phyloP scores from a whole-genome alignment of 1,140 invertebrate genomes.

The Oryctes rhinoceros region DNA sequence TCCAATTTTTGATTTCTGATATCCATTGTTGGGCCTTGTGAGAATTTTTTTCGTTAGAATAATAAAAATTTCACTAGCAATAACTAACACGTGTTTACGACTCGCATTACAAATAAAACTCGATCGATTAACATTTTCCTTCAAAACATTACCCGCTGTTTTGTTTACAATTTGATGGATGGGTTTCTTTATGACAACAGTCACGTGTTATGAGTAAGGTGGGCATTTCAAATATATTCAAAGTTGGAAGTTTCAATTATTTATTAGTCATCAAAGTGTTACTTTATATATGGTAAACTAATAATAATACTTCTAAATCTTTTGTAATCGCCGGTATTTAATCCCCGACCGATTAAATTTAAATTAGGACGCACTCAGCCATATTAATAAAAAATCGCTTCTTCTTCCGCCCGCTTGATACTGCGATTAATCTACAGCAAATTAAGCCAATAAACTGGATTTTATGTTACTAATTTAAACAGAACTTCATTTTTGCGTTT shows the following conservation, averaged over 20 bases:
- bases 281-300: no score
- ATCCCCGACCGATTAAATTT: neutral
- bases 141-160: conserved; percentile 30
- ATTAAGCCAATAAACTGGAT: neutral
- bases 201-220: neutral
- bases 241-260: no score
- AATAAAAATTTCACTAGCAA: neutral
- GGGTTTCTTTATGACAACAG: conserved; percentile 26
- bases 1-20: conserved; percentile 77
- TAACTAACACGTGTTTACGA: conserved; percentile 30
- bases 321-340: no score
- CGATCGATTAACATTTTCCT: conserved; percentile 41
- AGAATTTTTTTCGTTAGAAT: neutral
- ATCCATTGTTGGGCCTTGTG: conserved; percentile 62
- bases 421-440: no score
- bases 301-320: no score
- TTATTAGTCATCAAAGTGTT: no score
- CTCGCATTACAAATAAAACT: conserved; percentile 29
- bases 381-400: neutral
- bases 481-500: no score
- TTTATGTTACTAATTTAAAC: no score
- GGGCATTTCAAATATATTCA: neutral
- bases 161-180: conserved; percentile 43
- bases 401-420: neutral
- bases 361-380: neutral